These are phyloP conservation scores for Sylvilagus bachmani DNA, from an alignment of 2,113 vertebrate species.

Conservation along the genomic window DNA sequence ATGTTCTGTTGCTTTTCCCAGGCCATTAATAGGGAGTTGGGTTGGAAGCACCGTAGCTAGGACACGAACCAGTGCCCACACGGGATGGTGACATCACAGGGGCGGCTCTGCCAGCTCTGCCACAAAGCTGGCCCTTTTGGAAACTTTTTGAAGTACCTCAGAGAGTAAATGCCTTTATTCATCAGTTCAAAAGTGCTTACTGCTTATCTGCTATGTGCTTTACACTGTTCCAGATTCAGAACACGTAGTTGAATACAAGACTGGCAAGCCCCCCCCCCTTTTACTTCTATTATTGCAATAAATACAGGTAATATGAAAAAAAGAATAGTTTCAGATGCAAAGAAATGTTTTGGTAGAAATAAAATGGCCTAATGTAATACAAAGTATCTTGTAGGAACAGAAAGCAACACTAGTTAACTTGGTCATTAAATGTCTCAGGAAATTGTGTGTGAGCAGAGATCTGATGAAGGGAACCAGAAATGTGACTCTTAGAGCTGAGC, in stretches of 20 bases:
- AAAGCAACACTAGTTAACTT: not conserved
- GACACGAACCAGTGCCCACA: no score
- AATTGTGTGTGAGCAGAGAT: not conserved
- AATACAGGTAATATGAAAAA: not conserved
- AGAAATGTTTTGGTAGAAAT: constrained; percentile 47
- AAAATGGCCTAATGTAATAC: not conserved
- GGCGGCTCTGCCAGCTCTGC: no score
- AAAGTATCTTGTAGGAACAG: not conserved
- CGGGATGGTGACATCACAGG: no score
- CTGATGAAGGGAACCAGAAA: not conserved
- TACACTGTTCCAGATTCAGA: not conserved
- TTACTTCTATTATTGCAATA: not conserved
- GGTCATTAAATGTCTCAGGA: not conserved
- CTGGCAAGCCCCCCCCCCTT: not conserved
- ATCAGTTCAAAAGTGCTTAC: not conserved
- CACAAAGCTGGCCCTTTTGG: no score
- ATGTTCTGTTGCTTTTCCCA: no score
- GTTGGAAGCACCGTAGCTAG: no score
- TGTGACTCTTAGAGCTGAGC: not conserved
- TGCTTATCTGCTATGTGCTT: not conserved
- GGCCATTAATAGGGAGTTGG: no score
- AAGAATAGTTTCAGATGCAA: not conserved
- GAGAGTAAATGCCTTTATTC: not conserved
- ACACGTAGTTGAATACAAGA: not conserved
- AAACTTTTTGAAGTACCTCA: not conserved